These are phyloP conservation scores for Notothenia coriiceps DNA, from an alignment of 2,113 vertebrate species.

Conservation along the genomic window DNA sequence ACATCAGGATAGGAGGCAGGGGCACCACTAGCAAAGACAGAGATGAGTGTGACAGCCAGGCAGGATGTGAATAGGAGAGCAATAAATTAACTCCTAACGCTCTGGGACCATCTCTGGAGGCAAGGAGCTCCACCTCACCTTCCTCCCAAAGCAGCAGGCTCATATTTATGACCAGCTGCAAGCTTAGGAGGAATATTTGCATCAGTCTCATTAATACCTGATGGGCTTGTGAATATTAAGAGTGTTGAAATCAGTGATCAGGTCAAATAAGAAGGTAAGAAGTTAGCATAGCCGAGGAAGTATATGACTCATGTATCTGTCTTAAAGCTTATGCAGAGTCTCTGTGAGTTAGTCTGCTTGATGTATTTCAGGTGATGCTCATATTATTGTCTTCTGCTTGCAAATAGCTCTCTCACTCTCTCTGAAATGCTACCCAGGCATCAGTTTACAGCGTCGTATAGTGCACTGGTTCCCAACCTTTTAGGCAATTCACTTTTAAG, in stretches of 20 bases:
- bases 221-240: constrained; percentile 35
- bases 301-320: not conserved
- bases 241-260: constrained; percentile 20
- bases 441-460: not conserved
- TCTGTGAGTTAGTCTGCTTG: constrained; percentile 6
- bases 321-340: not conserved
- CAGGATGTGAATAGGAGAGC: constrained; percentile 44
- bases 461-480: not conserved
- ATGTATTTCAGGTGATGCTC: constrained; percentile 9
- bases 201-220: constrained; percentile 64
- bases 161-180: constrained; percentile 69
- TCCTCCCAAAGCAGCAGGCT: constrained; percentile 18
- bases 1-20: constrained; percentile 53
- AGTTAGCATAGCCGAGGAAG: not conserved
- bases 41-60: constrained; percentile 63
- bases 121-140: constrained; percentile 24
- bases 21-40: constrained; percentile 35
- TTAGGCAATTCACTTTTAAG: too few relatives aligned
- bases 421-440: not conserved
- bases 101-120: constrained; percentile 31
- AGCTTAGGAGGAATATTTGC: constrained; percentile 17
- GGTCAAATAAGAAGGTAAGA: not conserved
- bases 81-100: constrained; percentile 73
- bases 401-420: not conserved
- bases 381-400: not conserved